phyloP scores from a whole-genome alignment of 2,113 vertebrate genomes.

The Acrocephalus arundinaceus region DNA sequence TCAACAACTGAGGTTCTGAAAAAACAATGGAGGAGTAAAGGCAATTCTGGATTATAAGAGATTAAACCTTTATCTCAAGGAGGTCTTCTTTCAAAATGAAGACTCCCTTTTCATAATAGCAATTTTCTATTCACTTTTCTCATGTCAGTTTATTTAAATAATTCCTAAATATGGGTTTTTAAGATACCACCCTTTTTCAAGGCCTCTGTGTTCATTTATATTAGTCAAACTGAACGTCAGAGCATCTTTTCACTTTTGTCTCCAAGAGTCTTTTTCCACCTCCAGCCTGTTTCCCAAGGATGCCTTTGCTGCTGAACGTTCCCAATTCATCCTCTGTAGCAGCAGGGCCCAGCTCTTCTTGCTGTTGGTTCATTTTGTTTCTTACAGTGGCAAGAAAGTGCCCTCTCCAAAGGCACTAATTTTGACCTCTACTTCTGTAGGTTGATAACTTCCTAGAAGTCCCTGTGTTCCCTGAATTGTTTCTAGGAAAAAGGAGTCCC shows the following conservation, averaged over 20 bases:
- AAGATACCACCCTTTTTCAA: background rate
- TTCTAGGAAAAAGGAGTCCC: background rate
- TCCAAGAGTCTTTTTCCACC: background rate
- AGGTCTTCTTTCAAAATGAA: background rate
- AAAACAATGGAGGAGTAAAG: background rate
- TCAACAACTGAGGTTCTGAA: background rate
- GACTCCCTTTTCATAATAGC: background rate
- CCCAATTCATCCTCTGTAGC: background rate
- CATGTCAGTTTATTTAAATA: background rate
- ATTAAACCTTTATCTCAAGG: constrained; percentile 16
- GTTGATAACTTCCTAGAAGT: background rate
- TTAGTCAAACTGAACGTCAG: background rate
- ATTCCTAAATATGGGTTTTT: background rate
- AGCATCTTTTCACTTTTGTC: background rate
- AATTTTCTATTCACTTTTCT: constrained; percentile 1
- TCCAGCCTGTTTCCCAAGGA: background rate
- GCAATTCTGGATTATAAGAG: background rate
- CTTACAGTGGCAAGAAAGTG: background rate
- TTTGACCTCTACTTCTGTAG: background rate
- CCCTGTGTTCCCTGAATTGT: background rate
- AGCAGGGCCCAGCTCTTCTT: background rate
- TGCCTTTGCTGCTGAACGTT: background rate
- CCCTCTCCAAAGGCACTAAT: background rate
- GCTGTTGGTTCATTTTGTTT: background rate
- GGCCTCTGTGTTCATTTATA: background rate